A percentile compares a stretch with the other conserved stretches of the same genome.
Conservation (phyloP, 1,140 invertebrate genomes). For the Coptotermes formosanus region DNA sequence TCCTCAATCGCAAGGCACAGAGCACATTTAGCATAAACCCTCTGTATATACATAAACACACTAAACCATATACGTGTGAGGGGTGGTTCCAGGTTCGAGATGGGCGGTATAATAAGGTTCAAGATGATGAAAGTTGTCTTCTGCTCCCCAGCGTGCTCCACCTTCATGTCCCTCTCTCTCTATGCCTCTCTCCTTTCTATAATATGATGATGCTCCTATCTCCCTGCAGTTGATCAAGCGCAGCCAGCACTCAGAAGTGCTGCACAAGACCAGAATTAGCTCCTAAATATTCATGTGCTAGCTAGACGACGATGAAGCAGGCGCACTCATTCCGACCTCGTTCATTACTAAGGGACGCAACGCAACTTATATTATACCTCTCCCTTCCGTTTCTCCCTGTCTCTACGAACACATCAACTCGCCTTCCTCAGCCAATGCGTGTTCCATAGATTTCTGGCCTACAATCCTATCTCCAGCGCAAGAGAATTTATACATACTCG, state of each 20-base stretch:
- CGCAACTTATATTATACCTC: slow-evolving; percentile 1
- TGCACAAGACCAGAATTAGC: slow-evolving; percentile 20
- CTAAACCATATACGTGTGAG: neutral
- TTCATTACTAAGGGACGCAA: neutral
- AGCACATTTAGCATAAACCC: neutral
- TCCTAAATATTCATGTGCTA: slow-evolving; percentile 29
- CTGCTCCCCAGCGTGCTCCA: neutral
- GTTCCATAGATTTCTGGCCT: neutral
- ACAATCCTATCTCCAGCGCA: neutral
- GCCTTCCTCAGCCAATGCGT: neutral
- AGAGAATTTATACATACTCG: neutral
- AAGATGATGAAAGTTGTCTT: slow-evolving; percentile 23
- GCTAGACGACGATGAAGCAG: too few relatives aligned
- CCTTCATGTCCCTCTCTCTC: neutral
- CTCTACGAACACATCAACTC: neutral
- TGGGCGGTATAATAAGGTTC: neutral
- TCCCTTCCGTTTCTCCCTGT: neutral
- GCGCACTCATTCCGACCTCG: neutral
- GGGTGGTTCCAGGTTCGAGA: slow-evolving; percentile 12
- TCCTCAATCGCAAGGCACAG: neutral
- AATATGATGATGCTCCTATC: neutral
- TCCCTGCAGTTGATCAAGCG: slow-evolving; percentile 18
- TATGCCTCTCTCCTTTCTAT: neutral
- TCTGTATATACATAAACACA: neutral
- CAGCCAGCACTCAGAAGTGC: neutral